Conservation (phyloP, 2,888 invertebrate genomes). For the Tillus elongatus region DNA sequence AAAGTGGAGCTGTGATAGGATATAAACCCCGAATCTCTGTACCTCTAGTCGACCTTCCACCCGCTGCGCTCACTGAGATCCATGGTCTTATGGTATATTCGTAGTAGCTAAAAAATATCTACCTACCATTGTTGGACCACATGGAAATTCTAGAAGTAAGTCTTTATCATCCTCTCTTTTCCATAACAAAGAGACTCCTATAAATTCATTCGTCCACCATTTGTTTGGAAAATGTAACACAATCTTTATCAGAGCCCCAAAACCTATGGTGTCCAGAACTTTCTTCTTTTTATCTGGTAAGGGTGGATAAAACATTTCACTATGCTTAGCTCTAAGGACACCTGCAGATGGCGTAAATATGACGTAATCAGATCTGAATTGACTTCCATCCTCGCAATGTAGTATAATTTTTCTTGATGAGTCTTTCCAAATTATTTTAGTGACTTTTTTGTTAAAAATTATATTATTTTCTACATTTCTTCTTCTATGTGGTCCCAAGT, state of each 20-base stretch:
- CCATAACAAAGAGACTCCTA: neutral
- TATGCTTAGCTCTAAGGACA: neutral
- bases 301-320: neutral
- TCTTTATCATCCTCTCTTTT: neutral
- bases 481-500: neutral
- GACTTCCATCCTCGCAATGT: neutral
- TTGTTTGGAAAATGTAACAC: neutral
- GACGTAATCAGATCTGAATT: neutral
- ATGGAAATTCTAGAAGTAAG: neutral
- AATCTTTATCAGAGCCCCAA: neutral
- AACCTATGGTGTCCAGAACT: neutral
- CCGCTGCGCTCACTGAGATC: too few species aligned
- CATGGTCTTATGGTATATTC: too few species aligned
- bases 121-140: neutral
- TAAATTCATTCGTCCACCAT: constrained; percentile 1
- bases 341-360: neutral
- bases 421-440: neutral
- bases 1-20: too few species aligned
- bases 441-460: neutral
- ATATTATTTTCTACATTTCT: neutral
- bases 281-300: neutral
- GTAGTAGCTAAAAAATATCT: too few species aligned
- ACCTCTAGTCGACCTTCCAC: too few species aligned
- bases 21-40: too few species aligned
- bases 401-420: neutral